Conservation (phyloP, 2,888 invertebrate species). For the Helicoverpa assulta region DNA sequence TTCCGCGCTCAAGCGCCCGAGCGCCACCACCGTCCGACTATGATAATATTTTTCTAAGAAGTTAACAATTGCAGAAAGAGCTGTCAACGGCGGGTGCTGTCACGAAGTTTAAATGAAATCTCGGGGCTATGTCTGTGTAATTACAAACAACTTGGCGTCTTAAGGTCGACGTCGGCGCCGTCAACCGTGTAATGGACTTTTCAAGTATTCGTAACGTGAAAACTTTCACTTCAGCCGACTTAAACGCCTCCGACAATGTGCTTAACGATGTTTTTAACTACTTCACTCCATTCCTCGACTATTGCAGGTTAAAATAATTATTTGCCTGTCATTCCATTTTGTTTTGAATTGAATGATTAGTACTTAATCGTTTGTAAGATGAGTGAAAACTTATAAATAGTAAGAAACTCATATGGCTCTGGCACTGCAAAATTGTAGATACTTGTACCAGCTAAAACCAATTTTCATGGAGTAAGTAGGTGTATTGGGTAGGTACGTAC, state of each 20-base stretch:
- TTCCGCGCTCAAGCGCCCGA: slow-evolving; percentile 17
- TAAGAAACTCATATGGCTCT: too few relatives aligned
- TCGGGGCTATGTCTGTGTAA: slow-evolving; percentile 85
- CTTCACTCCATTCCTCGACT: slow-evolving; percentile 79
- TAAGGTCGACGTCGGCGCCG: slow-evolving; percentile 81
- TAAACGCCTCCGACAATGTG: slow-evolving; percentile 86
- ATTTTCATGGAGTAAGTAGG: too few relatives aligned
- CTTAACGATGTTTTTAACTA: slow-evolving; percentile 89
- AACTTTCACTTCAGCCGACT: slow-evolving; percentile 85
- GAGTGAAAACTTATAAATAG: too few relatives aligned
- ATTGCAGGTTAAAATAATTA: slow-evolving; percentile 84
- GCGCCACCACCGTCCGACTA: slow-evolving; percentile 34
- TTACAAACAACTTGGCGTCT: slow-evolving; percentile 84
- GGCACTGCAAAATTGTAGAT: too few relatives aligned
- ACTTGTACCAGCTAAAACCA: too few relatives aligned
- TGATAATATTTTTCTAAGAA: slow-evolving; percentile 74
- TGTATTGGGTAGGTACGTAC: too few relatives aligned
- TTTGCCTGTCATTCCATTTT: slow-evolving; percentile 69
- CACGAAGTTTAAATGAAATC: slow-evolving; percentile 88
- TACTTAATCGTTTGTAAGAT: not conserved
- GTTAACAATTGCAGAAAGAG: slow-evolving; percentile 79
- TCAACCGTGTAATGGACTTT: slow-evolving; percentile 89
- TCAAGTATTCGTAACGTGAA: slow-evolving; percentile 89
- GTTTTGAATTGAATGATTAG: slow-evolving; percentile 50
- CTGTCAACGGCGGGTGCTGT: slow-evolving; percentile 78